These are phyloP conservation scores for Misgurnus mizolepis DNA, from an alignment of 2,113 vertebrate species.

Conservation along the genomic window DNA sequence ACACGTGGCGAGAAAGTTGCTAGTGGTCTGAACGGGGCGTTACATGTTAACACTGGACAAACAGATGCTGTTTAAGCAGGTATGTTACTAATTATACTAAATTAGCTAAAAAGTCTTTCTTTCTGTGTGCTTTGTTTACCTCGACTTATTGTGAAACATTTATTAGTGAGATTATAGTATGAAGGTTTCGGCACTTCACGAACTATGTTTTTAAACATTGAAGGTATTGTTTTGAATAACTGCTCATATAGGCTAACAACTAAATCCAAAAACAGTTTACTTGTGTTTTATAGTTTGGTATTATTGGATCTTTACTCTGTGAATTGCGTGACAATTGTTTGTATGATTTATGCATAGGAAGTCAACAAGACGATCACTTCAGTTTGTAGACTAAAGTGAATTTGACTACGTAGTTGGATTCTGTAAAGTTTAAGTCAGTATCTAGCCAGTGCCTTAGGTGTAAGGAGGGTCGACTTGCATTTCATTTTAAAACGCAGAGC, in stretches of 20 bases:
- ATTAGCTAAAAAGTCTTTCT: slow-evolving; percentile 16
- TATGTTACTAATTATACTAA: slow-evolving; percentile 62
- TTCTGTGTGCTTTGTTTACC: slow-evolving; percentile 29
- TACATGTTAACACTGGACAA: too few relatives aligned
- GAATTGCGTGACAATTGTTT: slow-evolving; percentile 27
- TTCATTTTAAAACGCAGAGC: neutral
- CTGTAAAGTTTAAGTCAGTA: slow-evolving; percentile 34
- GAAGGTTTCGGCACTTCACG: neutral
- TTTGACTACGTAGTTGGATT: neutral
- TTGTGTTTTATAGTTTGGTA: neutral
- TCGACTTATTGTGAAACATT: neutral
- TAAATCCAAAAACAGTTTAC: neutral
- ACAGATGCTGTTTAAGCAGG: slow-evolving; percentile 24
- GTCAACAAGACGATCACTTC: neutral
- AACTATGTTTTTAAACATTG: neutral
- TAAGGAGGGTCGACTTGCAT: neutral
- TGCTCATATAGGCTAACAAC: neutral
- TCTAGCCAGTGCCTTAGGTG: slow-evolving; percentile 52
- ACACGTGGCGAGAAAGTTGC: too few relatives aligned
- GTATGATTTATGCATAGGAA: neutral
- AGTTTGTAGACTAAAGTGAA: neutral
- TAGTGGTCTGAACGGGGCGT: too few relatives aligned
- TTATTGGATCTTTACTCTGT: neutral
- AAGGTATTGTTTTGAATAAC: neutral
- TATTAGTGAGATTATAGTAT: slow-evolving; percentile 7